Conservation (phyloP, 2,113 vertebrate genomes). For the zebrafish (Danio rerio) region DNA sequence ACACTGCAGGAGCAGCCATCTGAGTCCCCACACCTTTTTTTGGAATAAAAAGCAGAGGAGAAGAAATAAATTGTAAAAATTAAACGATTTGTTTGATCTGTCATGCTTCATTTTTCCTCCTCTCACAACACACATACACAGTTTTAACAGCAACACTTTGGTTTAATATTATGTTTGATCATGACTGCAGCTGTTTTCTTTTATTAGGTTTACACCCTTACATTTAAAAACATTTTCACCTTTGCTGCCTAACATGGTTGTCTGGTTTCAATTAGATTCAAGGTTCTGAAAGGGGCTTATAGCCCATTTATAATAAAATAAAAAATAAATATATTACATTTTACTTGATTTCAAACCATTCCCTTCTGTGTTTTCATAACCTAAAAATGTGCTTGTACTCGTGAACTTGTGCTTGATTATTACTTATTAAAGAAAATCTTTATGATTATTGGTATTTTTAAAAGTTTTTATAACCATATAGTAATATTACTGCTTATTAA, state of each 20-base stretch:
- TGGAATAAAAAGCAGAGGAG: conserved; percentile 2
- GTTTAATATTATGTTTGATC: conserved; percentile 32
- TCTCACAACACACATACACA: background rate
- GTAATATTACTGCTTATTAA: background rate
- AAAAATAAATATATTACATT: conserved; percentile 13
- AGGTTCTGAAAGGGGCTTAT: conserved; percentile 41
- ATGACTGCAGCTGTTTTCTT: conserved; percentile 28
- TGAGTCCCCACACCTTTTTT: conserved; percentile 6
- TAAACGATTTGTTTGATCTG: conserved; percentile 33
- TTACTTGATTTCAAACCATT: conserved; percentile 34
- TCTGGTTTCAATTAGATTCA: conserved; percentile 57
- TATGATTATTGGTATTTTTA: background rate
- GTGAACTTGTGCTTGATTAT: conserved; percentile 21
- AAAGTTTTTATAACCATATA: background rate
- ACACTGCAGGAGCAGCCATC: conserved; percentile 22
- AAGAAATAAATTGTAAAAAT: conserved; percentile 25
- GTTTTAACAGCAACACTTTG: conserved; percentile 17
- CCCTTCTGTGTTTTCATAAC: conserved; percentile 56
- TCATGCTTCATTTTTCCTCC: conserved; percentile 3
- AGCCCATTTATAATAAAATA: conserved; percentile 21
- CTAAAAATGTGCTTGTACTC: conserved; percentile 14
- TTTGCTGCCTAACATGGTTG: background rate
- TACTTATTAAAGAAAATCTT: conserved; percentile 40
- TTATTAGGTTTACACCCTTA: conserved; percentile 15
- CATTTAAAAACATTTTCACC: conserved; percentile 10